phyloP scores from a whole-genome alignment of 1,140 invertebrate species.

The Zaprionus tsacasi region DNA sequence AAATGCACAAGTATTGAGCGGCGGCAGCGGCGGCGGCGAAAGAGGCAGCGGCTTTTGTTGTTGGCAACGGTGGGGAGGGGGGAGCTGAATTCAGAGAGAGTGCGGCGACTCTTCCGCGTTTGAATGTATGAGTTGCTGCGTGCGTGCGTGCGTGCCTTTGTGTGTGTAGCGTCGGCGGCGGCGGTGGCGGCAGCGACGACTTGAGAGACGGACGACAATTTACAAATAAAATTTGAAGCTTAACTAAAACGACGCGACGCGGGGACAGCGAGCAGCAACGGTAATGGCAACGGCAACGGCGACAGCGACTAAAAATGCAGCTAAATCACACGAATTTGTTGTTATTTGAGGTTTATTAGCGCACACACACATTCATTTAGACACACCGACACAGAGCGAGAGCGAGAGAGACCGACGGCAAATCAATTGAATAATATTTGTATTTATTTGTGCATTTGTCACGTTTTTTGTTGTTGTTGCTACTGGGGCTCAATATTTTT shows the following conservation, averaged over 20 bases:
- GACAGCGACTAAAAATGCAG: slow-evolving; percentile 47
- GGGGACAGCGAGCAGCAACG: slow-evolving; percentile 15
- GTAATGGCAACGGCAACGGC: slow-evolving; percentile 15
- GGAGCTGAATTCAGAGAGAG: slow-evolving; percentile 26
- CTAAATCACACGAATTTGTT: slow-evolving; percentile 43
- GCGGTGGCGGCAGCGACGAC: slow-evolving; percentile 10
- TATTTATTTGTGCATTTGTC: slow-evolving; percentile 60
- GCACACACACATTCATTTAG: slow-evolving; percentile 36
- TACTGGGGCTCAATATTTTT: slow-evolving; percentile 40
- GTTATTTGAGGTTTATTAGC: slow-evolving; percentile 50
- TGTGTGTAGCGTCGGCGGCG: slow-evolving; percentile 25
- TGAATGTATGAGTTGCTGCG: slow-evolving; percentile 43
- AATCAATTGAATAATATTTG: slow-evolving; percentile 42
- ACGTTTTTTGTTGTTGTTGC: slow-evolving; percentile 54
- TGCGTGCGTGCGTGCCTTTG: slow-evolving; percentile 14
- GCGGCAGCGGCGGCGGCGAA: slow-evolving; percentile 16
- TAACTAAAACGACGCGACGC: slow-evolving; percentile 41
- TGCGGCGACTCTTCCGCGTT: slow-evolving; percentile 60
- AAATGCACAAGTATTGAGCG: slow-evolving; percentile 60
- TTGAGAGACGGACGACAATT: slow-evolving; percentile 28
- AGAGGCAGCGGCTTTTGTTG: slow-evolving; percentile 38
- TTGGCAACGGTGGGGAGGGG: slow-evolving; percentile 42
- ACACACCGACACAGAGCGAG: slow-evolving; percentile 25
- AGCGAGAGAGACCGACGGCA: slow-evolving; percentile 35
- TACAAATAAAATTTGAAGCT: slow-evolving; percentile 38